These are phyloP conservation scores for Corynorhinus townsendii DNA, from an alignment of 2,113 vertebrate species.

Conservation along the genomic window DNA sequence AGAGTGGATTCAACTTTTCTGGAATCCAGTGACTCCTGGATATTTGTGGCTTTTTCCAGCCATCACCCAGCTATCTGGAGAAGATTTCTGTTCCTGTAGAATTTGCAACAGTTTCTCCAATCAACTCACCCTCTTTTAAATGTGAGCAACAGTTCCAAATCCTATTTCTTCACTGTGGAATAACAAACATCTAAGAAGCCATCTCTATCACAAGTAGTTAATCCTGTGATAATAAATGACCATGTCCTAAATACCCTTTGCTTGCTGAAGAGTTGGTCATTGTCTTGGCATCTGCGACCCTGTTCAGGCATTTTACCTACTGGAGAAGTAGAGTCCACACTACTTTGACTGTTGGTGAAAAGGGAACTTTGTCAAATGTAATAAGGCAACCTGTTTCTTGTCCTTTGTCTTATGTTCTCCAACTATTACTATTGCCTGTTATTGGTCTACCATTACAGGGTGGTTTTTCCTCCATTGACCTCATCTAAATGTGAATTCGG, in stretches of 20 bases:
- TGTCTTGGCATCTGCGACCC: not conserved
- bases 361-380: not conserved
- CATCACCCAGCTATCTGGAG: not conserved
- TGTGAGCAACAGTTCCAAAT: conserved; percentile 15
- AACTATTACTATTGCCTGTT: not conserved
- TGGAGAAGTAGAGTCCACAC: not conserved
- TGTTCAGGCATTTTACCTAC: not conserved
- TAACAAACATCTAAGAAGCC: not conserved
- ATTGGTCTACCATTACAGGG: not conserved
- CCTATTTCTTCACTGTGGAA: not conserved
- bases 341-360: not conserved
- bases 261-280: not conserved
- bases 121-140: not conserved
- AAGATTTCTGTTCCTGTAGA: not conserved
- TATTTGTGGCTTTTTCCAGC: not conserved
- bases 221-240: not conserved
- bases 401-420: conserved; percentile 4
- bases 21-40: not conserved
- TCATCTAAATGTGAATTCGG: conserved; percentile 4
- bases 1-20: not conserved
- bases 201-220: not conserved
- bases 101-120: conserved; percentile 7
- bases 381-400: not conserved
- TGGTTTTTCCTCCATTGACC: not conserved
- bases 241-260: not conserved